Evolutionary conservation across 2,888 invertebrate species (phyloP).

Genomic region (Branchipolynoe longqiensis): DNA sequence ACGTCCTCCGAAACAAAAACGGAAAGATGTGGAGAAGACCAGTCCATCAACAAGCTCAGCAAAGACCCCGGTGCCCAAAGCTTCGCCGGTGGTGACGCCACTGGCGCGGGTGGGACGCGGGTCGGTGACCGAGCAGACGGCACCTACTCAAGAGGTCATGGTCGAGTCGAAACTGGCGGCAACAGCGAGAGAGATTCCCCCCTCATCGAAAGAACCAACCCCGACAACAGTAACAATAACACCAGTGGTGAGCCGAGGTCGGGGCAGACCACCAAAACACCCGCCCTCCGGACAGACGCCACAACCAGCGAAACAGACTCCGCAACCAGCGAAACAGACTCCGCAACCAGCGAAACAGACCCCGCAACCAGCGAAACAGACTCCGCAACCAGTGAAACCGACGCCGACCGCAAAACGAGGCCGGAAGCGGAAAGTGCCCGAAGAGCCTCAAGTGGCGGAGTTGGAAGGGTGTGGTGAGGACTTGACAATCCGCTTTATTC

Average conservation of each 20-base stretch:
- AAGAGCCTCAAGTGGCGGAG: background rate
- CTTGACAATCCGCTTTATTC: background rate
- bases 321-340: too few species aligned
- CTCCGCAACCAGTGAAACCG: background rate
- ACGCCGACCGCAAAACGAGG: background rate
- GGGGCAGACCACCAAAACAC: too few species aligned
- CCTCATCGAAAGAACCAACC: too few species aligned
- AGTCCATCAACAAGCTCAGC: background rate
- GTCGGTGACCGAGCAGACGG: too few species aligned
- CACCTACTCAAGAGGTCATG: too few species aligned
- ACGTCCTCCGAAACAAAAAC: conserved; percentile 20
- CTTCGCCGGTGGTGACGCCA: background rate
- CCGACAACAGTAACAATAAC: too few species aligned
- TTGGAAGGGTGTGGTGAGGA: background rate
- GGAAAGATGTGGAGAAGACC: background rate
- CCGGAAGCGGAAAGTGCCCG: background rate
- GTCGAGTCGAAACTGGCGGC: too few species aligned
- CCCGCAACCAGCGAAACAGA: background rate
- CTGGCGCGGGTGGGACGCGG: background rate
- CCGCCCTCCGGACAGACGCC: too few species aligned
- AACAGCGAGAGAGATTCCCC: too few species aligned
- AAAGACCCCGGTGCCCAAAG: background rate
- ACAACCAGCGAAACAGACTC: too few species aligned
- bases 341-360: background rate
- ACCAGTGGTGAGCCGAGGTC: too few species aligned